These are phyloP conservation scores for Zapornia atra DNA, from an alignment of 2,113 vertebrate genomes.

Conservation along the genomic window DNA sequence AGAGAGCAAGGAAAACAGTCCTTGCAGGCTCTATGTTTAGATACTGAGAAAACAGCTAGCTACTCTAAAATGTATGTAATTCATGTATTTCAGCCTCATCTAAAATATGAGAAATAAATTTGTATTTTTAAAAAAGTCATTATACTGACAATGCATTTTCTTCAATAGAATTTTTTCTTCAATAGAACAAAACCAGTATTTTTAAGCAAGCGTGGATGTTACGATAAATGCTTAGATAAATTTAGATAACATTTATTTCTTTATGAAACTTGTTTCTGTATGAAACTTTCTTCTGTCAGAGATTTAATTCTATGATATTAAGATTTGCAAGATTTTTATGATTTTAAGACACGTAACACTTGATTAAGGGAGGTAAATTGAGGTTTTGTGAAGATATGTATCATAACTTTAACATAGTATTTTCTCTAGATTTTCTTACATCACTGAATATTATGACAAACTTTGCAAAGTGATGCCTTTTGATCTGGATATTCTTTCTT, in stretches of 20 bases:
- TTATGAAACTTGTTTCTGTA: background rate
- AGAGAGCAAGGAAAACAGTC: background rate
- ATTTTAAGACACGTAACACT: background rate
- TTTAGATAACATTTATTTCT: background rate
- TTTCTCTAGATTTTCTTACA: background rate
- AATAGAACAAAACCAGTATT: background rate
- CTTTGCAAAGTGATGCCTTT: background rate
- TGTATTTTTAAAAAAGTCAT: background rate
- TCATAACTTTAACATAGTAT: background rate
- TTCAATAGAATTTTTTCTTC: background rate
- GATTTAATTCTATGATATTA: background rate
- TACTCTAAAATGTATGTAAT: background rate
- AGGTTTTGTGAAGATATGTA: background rate
- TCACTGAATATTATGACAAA: background rate
- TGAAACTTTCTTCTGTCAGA: background rate
- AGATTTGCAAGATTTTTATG: background rate
- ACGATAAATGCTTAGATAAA: background rate
- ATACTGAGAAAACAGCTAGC: background rate
- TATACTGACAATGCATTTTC: background rate
- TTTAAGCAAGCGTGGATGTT: background rate
- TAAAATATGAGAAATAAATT: background rate
- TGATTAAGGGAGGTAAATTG: background rate
- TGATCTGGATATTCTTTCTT: background rate
- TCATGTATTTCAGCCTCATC: background rate
- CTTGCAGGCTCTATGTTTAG: background rate